phyloP scores from a whole-genome alignment of 2,797 vertebrate species.

The Rousettus madagascariensis region DNA sequence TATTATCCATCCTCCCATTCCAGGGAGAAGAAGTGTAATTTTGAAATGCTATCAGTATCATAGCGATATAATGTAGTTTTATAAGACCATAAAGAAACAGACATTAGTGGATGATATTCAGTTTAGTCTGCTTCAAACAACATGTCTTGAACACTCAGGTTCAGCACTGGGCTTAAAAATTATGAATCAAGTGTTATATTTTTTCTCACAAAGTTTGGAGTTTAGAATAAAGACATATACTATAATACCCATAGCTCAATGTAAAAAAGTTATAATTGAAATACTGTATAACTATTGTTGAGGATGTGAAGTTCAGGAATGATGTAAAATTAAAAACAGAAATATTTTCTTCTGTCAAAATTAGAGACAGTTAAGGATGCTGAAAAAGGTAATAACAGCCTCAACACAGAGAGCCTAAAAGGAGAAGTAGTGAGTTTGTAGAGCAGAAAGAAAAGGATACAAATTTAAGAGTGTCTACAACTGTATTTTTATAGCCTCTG shows the following conservation, averaged over 20 bases:
- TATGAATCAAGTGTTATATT: neutral
- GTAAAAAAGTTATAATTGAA: neutral
- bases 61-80: neutral
- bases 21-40: neutral
- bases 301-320: neutral
- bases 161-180: neutral
- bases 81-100: neutral
- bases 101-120: neutral
- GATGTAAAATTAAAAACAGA: neutral
- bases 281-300: neutral
- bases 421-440: neutral
- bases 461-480: neutral
- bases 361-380: neutral
- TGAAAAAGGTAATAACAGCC: neutral
- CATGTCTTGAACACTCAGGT: neutral
- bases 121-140: neutral
- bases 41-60: neutral
- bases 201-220: neutral
- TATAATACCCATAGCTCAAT: neutral
- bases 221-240: neutral
- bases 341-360: neutral
- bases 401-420: neutral
- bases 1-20: neutral
- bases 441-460: slow-evolving; percentile 10
- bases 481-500: neutral